Conservation (phyloP, 2,113 vertebrate species). For the Cynocephalus volans region DNA sequence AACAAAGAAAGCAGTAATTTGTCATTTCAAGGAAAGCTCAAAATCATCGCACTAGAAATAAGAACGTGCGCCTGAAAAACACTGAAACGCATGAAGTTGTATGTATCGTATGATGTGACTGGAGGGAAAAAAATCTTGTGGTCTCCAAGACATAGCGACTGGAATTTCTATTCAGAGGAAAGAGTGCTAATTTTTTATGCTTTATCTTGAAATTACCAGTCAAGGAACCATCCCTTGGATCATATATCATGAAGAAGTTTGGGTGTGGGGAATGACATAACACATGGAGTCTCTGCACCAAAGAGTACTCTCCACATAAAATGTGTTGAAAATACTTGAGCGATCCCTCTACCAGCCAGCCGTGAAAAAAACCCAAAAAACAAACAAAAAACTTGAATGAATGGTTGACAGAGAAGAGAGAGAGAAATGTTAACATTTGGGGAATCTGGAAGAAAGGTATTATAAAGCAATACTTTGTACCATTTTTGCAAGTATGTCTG, state of each 20-base stretch:
- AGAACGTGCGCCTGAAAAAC: background rate
- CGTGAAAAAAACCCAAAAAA: too few species aligned
- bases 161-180: background rate
- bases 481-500: conserved; percentile 55
- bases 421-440: background rate
- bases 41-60: background rate
- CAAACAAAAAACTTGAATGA: background rate
- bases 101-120: background rate
- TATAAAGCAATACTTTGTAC: conserved; percentile 5
- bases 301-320: background rate
- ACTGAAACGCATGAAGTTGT: background rate
- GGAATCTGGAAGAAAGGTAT: conserved; percentile 12
- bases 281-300: background rate
- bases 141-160: background rate
- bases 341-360: background rate
- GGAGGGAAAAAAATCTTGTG: background rate
- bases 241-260: background rate
- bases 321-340: conserved; percentile 14
- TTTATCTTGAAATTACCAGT: background rate
- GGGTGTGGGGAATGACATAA: background rate
- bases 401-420: background rate
- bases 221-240: background rate
- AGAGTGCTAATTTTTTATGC: background rate
- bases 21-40: conserved; percentile 54
- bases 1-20: background rate